Percentiles rank a stretch among this genome's conserved stretches.
Evolutionary conservation across 1,140 invertebrate species (phyloP).

Genomic region (Stegodyphus mimosarum): DNA sequence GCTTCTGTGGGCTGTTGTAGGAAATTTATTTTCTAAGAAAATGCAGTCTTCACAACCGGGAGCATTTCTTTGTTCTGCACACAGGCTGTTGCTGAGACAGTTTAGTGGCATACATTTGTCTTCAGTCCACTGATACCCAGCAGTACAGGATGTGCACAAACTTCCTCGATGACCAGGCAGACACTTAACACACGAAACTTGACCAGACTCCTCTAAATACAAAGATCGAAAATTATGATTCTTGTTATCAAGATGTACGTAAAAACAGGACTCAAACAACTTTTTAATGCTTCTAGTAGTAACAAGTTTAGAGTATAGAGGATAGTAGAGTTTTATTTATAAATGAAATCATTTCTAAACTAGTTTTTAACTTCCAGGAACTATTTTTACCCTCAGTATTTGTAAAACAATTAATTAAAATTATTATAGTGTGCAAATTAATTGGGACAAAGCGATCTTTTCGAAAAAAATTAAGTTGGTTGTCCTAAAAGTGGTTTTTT

Average conservation of each 20-base stretch:
- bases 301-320: too few relatives aligned
- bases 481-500: too few relatives aligned
- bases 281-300: too few relatives aligned
- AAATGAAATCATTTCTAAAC: background rate
- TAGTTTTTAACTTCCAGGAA: too few relatives aligned
- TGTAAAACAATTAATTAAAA: too few relatives aligned
- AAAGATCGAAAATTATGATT: background rate
- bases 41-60: slow-evolving; percentile 61
- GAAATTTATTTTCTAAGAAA: slow-evolving; percentile 45
- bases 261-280: background rate
- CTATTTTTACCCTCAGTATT: too few relatives aligned
- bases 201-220: slow-evolving; percentile 30
- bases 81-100: slow-evolving; percentile 58
- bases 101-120: slow-evolving; percentile 56
- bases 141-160: slow-evolving; percentile 53
- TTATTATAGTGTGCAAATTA: too few relatives aligned
- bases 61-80: slow-evolving; percentile 43
- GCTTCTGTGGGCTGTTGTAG: slow-evolving; percentile 41
- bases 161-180: slow-evolving; percentile 61
- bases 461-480: too few relatives aligned
- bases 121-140: slow-evolving; percentile 61
- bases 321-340: too few relatives aligned
- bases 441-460: too few relatives aligned
- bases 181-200: slow-evolving; percentile 55
- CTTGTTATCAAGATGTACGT: background rate